A percentile compares a stretch with the other conserved stretches of the same genome.
Conservation (phyloP, 2,113 vertebrate species). For the Labeo rohita region DNA sequence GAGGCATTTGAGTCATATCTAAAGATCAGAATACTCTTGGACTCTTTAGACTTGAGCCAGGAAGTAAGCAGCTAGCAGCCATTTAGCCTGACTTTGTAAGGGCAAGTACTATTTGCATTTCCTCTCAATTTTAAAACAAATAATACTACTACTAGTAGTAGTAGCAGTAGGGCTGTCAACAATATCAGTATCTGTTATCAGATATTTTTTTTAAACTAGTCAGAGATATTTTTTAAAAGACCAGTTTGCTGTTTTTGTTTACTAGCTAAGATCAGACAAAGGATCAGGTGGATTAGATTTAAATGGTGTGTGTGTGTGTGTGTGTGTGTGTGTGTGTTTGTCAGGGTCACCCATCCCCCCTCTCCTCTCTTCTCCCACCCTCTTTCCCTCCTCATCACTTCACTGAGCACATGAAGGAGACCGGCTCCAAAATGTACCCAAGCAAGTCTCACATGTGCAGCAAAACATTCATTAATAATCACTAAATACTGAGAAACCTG, state of each 20-base stretch:
- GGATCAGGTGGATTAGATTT: conserved; percentile 18
- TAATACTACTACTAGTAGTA: background rate
- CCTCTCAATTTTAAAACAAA: background rate
- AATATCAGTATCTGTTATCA: background rate
- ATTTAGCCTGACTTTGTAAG: background rate
- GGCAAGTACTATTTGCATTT: background rate
- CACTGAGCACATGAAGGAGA: conserved; percentile 36
- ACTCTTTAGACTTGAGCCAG: background rate
- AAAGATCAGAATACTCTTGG: background rate
- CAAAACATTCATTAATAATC: conserved; percentile 5
- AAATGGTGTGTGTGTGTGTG: conserved; percentile 11
- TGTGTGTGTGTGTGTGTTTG: conserved; percentile 34
- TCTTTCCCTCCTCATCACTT: conserved; percentile 27
- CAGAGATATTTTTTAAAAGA: background rate
- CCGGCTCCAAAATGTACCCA: background rate
- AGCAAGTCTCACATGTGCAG: background rate
- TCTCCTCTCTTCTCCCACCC: background rate
- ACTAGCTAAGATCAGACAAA: conserved; percentile 21
- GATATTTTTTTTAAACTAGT: background rate
- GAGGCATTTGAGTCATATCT: background rate
- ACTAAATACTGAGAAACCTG: background rate
- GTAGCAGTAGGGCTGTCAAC: background rate
- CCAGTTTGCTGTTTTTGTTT: conserved; percentile 39
- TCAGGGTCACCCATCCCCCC: conserved; percentile 20
- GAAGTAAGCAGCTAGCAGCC: background rate